Base-by-base conservation (phyloP, 2,113 vertebrate species). In the Trogon surrucura region DNA sequence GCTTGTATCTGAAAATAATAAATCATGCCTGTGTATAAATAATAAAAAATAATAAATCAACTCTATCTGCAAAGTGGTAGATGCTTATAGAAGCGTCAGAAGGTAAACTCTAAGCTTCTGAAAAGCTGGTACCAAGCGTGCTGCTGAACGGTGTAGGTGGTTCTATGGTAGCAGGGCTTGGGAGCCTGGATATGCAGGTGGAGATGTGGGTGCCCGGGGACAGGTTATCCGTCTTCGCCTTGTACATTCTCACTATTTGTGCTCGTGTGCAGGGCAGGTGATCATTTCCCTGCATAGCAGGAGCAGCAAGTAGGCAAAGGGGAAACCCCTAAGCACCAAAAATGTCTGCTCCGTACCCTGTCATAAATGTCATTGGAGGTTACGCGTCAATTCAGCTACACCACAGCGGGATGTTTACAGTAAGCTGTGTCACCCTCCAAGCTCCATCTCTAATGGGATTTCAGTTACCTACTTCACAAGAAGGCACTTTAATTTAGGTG, bases 111-210 rank as follows among this genome's bases (percentile, higher is more conserved):
- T 45, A 32, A 72, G 36, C 36, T 73, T 72, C 36, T 47, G 50
- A 83, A 80, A 90, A 91, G 13, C 47, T 3, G 2, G 13, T 75
- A 36, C 36, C 51, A 56, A 58, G 47, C 0, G 1, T 62, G 15
- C 51, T 84, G n/a, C 44, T 22, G 65, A 65, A 53, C 0, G 23
- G 7, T 25, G 54, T 57, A 73, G 36, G 30, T 51, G 45, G 5
- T 45, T 58, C 74, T 58, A 48, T 7, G 36, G 65, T 47, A 84
- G 44, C 9, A 27, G 56, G 26, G 8, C 13, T 20, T 3, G 1
- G 69, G 29, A 57, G 11, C 9, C 30, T 54, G 53, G 27, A 19
- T 8, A 29, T 1, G 0, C 1, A 3, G 11, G 29, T 34, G 26
- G 66, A 67, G 30, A 13, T 18, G 44, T 32, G 22, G 27, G 23